Conservation (phyloP, 2,113 vertebrate genomes). For the Kryptolebias marmoratus region DNA sequence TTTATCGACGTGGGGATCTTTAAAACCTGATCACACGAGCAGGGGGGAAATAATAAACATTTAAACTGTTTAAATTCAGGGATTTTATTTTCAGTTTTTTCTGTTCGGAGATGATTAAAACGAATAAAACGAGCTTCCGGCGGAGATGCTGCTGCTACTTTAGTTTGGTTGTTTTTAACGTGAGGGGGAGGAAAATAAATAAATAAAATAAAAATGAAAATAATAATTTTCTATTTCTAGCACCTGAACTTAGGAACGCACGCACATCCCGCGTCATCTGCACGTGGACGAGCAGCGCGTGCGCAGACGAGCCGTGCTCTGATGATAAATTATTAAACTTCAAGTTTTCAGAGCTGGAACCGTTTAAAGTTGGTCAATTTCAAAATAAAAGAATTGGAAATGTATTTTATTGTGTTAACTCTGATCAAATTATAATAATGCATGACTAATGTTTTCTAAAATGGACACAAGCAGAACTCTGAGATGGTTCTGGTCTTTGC, state of each 20-base stretch:
- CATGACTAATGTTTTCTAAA: too few relatives aligned
- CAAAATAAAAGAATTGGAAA: too few relatives aligned
- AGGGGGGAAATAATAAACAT: not conserved
- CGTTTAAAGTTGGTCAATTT: not conserved
- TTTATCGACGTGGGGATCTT: not conserved
- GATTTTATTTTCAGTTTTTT: conserved; percentile 8
- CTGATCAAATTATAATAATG: too few relatives aligned
- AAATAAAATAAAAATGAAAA: too few relatives aligned
- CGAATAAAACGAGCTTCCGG: not conserved
- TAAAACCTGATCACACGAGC: not conserved
- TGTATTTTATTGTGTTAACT: too few relatives aligned
- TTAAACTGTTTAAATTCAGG: not conserved
- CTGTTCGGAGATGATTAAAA: conserved; percentile 20
- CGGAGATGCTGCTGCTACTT: not conserved
- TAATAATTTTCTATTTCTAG: not conserved
- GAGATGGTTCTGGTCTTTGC: too few relatives aligned
- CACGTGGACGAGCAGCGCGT: conserved; percentile 36
- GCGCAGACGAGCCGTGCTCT: conserved; percentile 19
- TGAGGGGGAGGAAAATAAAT: too few relatives aligned
- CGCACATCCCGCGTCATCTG: conserved; percentile 22
- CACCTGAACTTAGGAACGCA: conserved; percentile 37
- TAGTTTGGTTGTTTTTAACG: not conserved
- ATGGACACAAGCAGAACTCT: too few relatives aligned
- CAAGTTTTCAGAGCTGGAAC: not conserved
- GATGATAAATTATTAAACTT: conserved; percentile 30